Evolutionary conservation across 2,113 vertebrate species (phyloP).

Genomic region (Sciurus niger): DNA sequence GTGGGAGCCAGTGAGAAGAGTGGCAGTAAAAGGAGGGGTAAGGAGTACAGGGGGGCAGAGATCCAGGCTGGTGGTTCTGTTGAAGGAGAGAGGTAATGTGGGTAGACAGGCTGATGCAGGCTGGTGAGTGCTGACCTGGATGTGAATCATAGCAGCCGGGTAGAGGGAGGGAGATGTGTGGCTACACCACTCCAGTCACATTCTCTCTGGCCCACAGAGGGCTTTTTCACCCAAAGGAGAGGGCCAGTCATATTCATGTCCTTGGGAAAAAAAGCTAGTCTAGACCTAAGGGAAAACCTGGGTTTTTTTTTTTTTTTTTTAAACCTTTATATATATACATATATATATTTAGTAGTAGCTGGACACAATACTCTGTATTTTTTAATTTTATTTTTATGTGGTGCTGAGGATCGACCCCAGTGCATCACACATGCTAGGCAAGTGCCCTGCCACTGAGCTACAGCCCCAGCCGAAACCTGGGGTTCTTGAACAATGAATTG

Average conservation of each 20-base stretch:
- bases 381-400: too few relatives aligned
- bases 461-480: neutral
- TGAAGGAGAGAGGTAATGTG: neutral
- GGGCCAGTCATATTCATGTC: neutral
- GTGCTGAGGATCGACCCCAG: too few relatives aligned
- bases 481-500: neutral
- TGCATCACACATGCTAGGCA: too few relatives aligned
- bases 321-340: too few relatives aligned
- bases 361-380: too few relatives aligned
- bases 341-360: too few relatives aligned
- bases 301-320: too few relatives aligned
- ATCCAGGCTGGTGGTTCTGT: neutral
- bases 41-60: neutral
- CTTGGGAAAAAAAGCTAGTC: neutral
- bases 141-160: conserved; percentile 34
- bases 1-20: neutral
- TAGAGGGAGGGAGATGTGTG: neutral
- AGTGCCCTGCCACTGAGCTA: too few relatives aligned
- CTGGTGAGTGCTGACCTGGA: neutral
- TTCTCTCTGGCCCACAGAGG: neutral
- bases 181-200: too few relatives aligned
- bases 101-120: neutral
- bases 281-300: neutral
- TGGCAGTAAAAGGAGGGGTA: neutral
- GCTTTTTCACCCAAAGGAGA: neutral